phyloP scores from a whole-genome alignment of 2,113 vertebrate genomes.

The Hirundichthys speculiger region DNA sequence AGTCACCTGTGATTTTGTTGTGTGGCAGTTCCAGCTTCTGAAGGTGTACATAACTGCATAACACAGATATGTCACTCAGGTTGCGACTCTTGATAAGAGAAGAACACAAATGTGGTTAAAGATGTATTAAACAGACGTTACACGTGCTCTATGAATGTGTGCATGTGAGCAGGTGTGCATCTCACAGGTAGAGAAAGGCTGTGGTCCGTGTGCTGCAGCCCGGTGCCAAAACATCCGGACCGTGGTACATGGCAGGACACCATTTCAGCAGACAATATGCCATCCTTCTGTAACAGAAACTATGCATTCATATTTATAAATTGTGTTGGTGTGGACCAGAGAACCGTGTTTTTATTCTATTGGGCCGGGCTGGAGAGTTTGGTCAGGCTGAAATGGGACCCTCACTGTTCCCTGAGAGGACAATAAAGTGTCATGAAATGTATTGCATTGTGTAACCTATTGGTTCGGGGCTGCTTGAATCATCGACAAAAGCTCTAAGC shows the following conservation, averaged over 20 bases:
- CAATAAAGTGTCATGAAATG: no score
- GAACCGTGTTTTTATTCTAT: no score
- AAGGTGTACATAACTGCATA: constrained; percentile 86
- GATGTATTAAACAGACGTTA: neutral
- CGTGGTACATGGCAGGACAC: constrained; percentile 78
- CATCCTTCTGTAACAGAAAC: constrained; percentile 66
- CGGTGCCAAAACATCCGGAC: constrained; percentile 79
- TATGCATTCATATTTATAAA: no score
- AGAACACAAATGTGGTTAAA: constrained; percentile 24
- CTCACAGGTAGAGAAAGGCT: constrained; percentile 86
- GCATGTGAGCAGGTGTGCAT: neutral
- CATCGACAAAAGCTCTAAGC: neutral
- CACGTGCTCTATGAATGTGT: neutral
- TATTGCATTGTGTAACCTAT: no score
- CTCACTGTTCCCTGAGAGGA: no score
- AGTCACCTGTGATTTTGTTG: constrained; percentile 91
- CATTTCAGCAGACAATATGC: constrained; percentile 77
- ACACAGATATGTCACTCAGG: constrained; percentile 83
- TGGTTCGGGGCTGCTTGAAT: no score
- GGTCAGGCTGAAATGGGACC: no score
- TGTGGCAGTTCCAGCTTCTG: constrained; percentile 89
- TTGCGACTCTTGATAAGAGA: constrained; percentile 75
- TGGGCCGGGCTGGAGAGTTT: no score
- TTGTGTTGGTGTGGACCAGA: no score
- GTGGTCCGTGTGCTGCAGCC: constrained; percentile 83